A percentile compares a stretch with the other conserved stretches of the same genome.
phyloP scores from a whole-genome alignment of 2,113 vertebrate species.

The Setophaga petechia region DNA sequence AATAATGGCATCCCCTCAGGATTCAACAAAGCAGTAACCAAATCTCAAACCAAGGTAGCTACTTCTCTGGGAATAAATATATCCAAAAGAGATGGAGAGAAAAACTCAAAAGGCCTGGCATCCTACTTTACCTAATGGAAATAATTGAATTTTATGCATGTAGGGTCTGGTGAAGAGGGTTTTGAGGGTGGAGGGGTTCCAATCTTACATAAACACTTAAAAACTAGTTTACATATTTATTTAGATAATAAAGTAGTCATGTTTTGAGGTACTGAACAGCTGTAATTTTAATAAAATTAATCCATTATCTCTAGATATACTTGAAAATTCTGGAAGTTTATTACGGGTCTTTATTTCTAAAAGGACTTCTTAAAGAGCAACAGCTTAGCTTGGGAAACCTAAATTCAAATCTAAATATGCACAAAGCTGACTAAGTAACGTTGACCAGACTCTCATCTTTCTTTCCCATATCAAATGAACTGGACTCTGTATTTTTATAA shows the following conservation, averaged over 20 bases:
- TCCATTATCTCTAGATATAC: neutral
- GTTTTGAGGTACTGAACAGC: neutral
- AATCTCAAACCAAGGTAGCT: neutral
- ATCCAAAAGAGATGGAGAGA: neutral
- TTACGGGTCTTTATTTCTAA: neutral
- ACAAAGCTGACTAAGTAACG: neutral
- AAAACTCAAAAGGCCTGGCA: neutral
- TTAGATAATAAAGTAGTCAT: neutral
- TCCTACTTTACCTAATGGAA: neutral
- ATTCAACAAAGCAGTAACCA: slow-evolving; percentile 6
- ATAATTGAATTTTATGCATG: neutral
- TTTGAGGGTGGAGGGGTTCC: neutral
- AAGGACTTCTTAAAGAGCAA: neutral
- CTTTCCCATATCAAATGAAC: slow-evolving; percentile 14
- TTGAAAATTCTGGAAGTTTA: neutral
- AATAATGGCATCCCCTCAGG: neutral
- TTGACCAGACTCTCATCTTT: neutral
- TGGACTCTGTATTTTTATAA: neutral
- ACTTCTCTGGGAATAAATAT: neutral
- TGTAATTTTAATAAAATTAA: neutral
- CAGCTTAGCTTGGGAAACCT: neutral
- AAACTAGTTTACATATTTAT: neutral
- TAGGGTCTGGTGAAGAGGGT: neutral
- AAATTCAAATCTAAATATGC: neutral
- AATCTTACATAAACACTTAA: neutral